Conservation (phyloP, 37 sponge, comb jelly and placozoan genomes). For the Ephydatia muelleri region DNA sequence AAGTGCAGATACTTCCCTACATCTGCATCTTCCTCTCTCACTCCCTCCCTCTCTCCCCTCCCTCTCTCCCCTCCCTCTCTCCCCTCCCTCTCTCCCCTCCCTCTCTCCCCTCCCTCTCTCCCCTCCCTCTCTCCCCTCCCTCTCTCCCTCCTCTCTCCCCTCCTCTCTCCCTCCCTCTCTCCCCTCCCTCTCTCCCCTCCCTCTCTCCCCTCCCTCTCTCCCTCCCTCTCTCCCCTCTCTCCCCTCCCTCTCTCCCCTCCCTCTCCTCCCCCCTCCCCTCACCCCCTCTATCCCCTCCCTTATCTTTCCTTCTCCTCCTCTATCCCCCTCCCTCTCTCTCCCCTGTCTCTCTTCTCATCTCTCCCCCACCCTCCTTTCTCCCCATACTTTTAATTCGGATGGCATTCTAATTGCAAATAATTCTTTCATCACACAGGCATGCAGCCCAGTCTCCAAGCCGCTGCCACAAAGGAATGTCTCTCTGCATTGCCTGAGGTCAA, state of each 20-base stretch:
- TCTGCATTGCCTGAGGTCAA: conserved; percentile 46
- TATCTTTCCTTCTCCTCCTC: too few relatives aligned
- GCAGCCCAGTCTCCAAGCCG: neutral
- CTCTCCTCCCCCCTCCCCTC: too few relatives aligned
- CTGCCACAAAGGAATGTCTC: conserved; percentile 24
- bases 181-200: neutral
- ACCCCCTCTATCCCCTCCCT: too few relatives aligned
- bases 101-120: neutral
- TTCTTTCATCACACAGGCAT: neutral
- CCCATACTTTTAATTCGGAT: too few relatives aligned
- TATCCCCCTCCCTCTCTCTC: too few relatives aligned
- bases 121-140: neutral
- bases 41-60: neutral
- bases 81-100: neutral
- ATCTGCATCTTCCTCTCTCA: neutral
- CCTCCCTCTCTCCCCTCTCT: neutral
- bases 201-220: neutral
- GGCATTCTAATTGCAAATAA: too few relatives aligned
- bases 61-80: neutral
- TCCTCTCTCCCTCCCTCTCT: neutral
- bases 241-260: too few relatives aligned
- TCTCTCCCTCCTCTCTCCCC: too few relatives aligned
- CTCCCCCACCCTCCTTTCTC: too few relatives aligned
- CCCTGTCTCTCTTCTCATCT: too few relatives aligned
- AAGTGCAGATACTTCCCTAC: neutral